Evolutionary conservation across 2,888 invertebrate species (phyloP).

Genomic region (Lepidochitona cinerea): DNA sequence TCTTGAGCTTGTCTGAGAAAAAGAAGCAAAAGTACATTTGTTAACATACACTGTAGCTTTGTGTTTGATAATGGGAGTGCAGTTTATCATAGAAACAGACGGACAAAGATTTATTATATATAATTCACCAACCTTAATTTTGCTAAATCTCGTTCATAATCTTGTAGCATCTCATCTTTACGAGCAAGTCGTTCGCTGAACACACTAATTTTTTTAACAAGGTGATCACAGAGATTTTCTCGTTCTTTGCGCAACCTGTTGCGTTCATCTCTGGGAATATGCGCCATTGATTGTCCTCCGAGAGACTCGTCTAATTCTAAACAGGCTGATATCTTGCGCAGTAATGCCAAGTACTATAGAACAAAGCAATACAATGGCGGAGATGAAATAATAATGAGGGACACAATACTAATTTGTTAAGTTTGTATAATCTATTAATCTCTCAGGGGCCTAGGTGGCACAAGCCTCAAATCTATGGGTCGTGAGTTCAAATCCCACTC

Average conservation of each 20-base stretch:
- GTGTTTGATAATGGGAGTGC: no score
- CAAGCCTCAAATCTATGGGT: no score
- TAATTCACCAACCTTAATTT: slow-evolving; percentile 57
- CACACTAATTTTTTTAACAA: slow-evolving; percentile 56
- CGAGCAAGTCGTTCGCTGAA: slow-evolving; percentile 60
- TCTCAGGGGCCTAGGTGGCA: no score
- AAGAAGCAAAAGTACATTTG: neutral
- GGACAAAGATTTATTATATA: no score
- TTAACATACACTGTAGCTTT: no score
- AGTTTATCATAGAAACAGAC: no score
- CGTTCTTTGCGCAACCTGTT: slow-evolving; percentile 55
- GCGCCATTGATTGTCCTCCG: slow-evolving; percentile 65
- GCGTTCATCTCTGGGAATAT: slow-evolving; percentile 67
- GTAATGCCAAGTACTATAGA: slow-evolving; percentile 61
- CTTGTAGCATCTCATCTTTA: slow-evolving; percentile 68
- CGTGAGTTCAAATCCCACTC: no score
- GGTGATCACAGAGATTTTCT: slow-evolving; percentile 53
- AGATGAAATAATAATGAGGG: no score
- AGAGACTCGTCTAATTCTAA: slow-evolving; percentile 62
- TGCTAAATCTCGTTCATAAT: slow-evolving; percentile 69
- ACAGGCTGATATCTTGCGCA: slow-evolving; percentile 56
- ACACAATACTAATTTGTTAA: no score
- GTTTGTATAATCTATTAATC: no score
- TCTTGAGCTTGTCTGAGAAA: slow-evolving; percentile 66
- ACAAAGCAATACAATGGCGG: neutral